Conservation (phyloP, 2,888 invertebrate genomes). For the Trimorus sp. region DNA sequence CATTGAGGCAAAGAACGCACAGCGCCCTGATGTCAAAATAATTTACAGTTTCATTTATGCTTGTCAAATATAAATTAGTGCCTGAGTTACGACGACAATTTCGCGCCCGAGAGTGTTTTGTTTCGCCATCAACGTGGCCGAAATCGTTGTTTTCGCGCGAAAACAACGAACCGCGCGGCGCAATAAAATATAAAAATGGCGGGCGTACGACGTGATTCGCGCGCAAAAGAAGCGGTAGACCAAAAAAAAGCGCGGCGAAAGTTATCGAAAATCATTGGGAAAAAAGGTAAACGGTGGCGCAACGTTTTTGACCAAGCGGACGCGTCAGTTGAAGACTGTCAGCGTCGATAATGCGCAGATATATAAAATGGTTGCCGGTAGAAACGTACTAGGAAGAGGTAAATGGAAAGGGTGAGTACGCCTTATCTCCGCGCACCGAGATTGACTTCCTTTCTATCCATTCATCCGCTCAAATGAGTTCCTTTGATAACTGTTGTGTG, state of each 20-base stretch:
- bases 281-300: constrained; percentile 41
- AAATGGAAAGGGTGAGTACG: constrained; percentile 73
- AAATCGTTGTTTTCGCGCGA: no score
- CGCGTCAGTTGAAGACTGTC: constrained; percentile 60
- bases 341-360: constrained; percentile 63
- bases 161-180: background rate
- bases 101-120: background rate
- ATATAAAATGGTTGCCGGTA: constrained; percentile 62
- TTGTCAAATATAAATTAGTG: no score
- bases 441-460: constrained; percentile 81
- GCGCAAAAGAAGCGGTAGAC: constrained; percentile 50
- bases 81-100: background rate
- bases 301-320: constrained; percentile 59
- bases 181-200: constrained; percentile 10
- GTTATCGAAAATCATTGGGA: constrained; percentile 55
- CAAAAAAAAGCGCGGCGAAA: constrained; percentile 51
- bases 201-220: constrained; percentile 23
- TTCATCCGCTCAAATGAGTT: constrained; percentile 81
- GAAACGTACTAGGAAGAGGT: constrained; percentile 64
- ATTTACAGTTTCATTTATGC: no score
- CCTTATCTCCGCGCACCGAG: constrained; percentile 81
- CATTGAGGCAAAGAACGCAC: no score
- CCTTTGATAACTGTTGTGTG: constrained; percentile 82
- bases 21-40: no score
- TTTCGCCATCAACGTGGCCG: no score